Percentiles rank a stretch among this genome's conserved stretches.
Conservation (phyloP, 2,113 vertebrate species). For the Microcebus tavaratra region DNA sequence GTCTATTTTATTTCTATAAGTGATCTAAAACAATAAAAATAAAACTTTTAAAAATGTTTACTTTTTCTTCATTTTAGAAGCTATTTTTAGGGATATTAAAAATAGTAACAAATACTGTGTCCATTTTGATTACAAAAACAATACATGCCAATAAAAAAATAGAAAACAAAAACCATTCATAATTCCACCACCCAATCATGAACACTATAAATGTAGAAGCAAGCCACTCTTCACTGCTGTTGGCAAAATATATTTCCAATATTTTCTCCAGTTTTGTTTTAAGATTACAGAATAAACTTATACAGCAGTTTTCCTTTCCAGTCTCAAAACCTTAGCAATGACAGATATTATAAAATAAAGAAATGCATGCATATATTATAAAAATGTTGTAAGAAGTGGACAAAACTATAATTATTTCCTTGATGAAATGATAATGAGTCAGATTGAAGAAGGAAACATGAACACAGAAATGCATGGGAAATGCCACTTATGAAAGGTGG, state of each 20-base stretch:
- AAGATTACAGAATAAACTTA: neutral
- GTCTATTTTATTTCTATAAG: neutral
- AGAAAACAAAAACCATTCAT: neutral
- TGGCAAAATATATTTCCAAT: neutral
- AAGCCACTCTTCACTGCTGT: neutral
- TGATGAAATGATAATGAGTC: neutral
- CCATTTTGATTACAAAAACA: neutral
- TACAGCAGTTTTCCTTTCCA: neutral
- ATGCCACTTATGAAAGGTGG: neutral
- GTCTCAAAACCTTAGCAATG: neutral
- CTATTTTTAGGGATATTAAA: neutral
- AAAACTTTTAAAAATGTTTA: neutral
- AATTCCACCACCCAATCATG: neutral
- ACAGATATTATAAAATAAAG: neutral
- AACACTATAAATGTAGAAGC: neutral
- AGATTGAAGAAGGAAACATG: neutral
- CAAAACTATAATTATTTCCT: neutral
- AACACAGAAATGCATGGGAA: neutral
- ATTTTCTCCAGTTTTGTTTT: neutral
- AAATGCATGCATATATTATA: neutral
- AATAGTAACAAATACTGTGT: neutral
- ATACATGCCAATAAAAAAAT: neutral
- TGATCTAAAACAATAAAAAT: neutral
- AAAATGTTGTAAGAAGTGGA: neutral
- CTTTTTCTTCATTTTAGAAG: constrained; percentile 4